phyloP scores from a whole-genome alignment of 2,888 invertebrate genomes.

The Phalera bucephala region DNA sequence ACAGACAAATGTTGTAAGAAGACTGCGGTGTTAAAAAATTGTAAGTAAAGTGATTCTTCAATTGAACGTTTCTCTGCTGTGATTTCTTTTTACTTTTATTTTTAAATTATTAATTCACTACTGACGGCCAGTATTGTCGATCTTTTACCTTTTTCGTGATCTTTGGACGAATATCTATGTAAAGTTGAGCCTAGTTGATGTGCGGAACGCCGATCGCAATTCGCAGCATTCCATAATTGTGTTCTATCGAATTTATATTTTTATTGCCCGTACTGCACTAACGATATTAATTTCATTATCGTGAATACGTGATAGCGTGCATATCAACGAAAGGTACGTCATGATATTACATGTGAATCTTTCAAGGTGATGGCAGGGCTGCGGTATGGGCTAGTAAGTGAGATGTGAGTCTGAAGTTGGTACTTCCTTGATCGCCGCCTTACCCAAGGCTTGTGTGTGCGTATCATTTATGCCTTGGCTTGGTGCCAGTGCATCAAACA shows the following conservation, averaged over 20 bases:
- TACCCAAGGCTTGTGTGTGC: constrained; percentile 39
- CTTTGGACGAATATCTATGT: neutral
- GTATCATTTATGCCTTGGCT: constrained; percentile 45
- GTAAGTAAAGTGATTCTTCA: constrained; percentile 57
- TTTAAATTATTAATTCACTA: constrained; percentile 21
- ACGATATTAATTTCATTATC: constrained; percentile 39
- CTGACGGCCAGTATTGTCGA: constrained; percentile 8
- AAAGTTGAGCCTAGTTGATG: too few species aligned
- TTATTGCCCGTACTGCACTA: constrained; percentile 26
- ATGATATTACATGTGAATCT: constrained; percentile 42
- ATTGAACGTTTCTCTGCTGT: constrained; percentile 42
- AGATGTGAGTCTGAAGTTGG: constrained; percentile 21
- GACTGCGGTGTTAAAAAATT: constrained; percentile 41
- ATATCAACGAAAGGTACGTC: constrained; percentile 30
- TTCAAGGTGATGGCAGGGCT: constrained; percentile 55
- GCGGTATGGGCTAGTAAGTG: constrained; percentile 38
- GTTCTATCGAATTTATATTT: constrained; percentile 16
- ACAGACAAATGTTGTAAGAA: constrained; percentile 34
- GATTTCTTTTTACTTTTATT: constrained; percentile 46
- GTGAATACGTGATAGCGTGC: constrained; percentile 39
- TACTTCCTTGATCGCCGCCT: constrained; percentile 43
- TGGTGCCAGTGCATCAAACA: constrained; percentile 53
- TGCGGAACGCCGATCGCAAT: constrained; percentile 6
- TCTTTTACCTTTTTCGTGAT: constrained; percentile 4
- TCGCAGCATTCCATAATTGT: constrained; percentile 7